These are phyloP conservation scores for Astropecten irregularis DNA, from an alignment of 53 echinoderm and acorn worm genomes.

Conservation along the genomic window DNA sequence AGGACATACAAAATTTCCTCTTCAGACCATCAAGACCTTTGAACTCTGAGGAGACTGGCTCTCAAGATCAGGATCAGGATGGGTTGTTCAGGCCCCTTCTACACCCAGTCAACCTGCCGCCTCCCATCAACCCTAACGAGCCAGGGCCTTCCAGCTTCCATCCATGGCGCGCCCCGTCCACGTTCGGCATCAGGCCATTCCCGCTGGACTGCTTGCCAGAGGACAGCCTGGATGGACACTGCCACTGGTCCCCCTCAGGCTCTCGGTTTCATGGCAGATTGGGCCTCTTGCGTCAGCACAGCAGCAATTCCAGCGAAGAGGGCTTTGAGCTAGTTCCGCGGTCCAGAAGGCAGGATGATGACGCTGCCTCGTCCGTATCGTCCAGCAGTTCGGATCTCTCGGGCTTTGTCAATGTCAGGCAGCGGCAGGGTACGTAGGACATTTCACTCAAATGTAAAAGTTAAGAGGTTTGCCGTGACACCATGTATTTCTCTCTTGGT, in stretches of 20 bases:
- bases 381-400: constrained; percentile 81
- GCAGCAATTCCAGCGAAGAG: constrained; percentile 29
- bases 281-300: constrained; percentile 10
- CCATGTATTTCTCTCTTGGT: no score
- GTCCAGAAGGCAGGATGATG: constrained; percentile 29
- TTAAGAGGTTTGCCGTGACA: not conserved
- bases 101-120: not conserved
- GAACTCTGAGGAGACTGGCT: no score
- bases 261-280: no score
- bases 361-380: constrained; percentile 42
- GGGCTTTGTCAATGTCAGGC: constrained; percentile 34
- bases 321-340: constrained; percentile 36
- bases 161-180: not conserved
- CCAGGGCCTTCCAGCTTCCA: not conserved
- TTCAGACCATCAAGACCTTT: no score
- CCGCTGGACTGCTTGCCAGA: not conserved
- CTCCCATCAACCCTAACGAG: not conserved
- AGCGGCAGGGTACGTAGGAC: constrained; percentile 27
- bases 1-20: no score
- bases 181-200: constrained; percentile 5
- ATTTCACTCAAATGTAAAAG: not conserved
- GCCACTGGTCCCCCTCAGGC: no score
- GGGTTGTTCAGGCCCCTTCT: no score
- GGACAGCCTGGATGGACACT: no score
- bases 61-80: no score